A percentile compares a stretch with the other conserved stretches of the same genome.
phyloP scores from a whole-genome alignment of 2,888 invertebrate species.

The Conistra vaccinii region DNA sequence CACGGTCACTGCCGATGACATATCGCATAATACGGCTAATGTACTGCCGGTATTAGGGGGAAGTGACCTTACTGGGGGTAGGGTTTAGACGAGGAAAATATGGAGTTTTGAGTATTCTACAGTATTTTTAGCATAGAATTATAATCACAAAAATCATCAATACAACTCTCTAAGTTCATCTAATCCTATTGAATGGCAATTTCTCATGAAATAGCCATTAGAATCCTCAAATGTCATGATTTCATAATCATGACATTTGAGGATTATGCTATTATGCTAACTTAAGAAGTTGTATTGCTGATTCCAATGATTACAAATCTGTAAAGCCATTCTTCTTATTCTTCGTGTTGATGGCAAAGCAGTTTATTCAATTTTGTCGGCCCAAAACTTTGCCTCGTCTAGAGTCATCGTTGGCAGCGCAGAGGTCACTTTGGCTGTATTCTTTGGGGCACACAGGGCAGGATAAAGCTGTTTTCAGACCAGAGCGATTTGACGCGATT shows the following conservation, averaged over 20 bases:
- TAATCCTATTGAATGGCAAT: no score
- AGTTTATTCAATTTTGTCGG: not conserved
- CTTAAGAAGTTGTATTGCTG: no score
- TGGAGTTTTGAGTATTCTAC: not conserved
- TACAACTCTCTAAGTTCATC: no score
- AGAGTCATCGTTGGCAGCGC: no score
- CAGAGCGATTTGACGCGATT: no score
- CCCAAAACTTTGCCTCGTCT: not conserved
- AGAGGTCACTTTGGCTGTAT: not conserved
- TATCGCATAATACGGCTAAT: slow-evolving; percentile 52
- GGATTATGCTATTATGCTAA: no score
- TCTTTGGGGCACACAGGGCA: not conserved
- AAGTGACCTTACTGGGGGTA: slow-evolving; percentile 18
- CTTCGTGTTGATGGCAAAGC: not conserved
- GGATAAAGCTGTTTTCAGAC: no score
- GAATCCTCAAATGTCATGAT: no score
- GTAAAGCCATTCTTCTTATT: not conserved
- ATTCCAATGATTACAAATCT: no score
- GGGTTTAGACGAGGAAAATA: not conserved
- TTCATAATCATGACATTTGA: no score
- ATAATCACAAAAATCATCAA: no score
- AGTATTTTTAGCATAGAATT: not conserved
- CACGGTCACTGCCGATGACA: slow-evolving; percentile 68
- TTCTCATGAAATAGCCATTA: no score
- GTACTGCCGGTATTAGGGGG: slow-evolving; percentile 34